phyloP scores from a whole-genome alignment of 2,113 vertebrate species.

The Colossoma macropomum region DNA sequence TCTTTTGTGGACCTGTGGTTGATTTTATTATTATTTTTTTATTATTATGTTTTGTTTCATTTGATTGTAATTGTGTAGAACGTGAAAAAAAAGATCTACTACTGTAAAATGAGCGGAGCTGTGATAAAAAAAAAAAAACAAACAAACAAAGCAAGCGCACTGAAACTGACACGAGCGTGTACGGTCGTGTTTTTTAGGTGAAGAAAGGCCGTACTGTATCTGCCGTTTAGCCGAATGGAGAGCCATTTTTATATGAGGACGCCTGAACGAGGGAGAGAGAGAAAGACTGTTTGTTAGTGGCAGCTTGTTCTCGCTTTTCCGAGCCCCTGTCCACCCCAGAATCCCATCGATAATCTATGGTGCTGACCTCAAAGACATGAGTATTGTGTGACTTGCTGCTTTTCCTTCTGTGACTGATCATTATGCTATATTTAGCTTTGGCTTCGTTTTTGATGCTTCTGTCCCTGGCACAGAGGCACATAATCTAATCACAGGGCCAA shows the following conservation, averaged over 20 bases:
- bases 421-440: not conserved
- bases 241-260: constrained; percentile 45
- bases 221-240: constrained; percentile 9
- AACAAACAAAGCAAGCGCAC: constrained; percentile 27
- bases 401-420: constrained; percentile 9
- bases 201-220: not conserved
- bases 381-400: constrained; percentile 37
- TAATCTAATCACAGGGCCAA: not conserved
- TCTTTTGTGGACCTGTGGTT: constrained; percentile 33
- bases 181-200: not conserved
- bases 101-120: constrained; percentile 35
- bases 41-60: constrained; percentile 29
- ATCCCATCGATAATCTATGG: constrained; percentile 18
- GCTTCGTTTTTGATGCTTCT: not conserved
- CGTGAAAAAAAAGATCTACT: constrained; percentile 5
- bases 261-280: not conserved
- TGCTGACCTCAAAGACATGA: constrained; percentile 47
- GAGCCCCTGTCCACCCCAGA: not conserved
- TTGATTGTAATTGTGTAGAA: constrained; percentile 5
- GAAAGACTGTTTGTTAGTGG: not conserved
- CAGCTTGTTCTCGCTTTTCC: not conserved
- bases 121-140: not conserved
- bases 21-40: constrained; percentile 12
- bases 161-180: not conserved
- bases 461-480: not conserved